Evolutionary conservation across 2,113 vertebrate genomes (phyloP).

Genomic region (Gavialis gangeticus): DNA sequence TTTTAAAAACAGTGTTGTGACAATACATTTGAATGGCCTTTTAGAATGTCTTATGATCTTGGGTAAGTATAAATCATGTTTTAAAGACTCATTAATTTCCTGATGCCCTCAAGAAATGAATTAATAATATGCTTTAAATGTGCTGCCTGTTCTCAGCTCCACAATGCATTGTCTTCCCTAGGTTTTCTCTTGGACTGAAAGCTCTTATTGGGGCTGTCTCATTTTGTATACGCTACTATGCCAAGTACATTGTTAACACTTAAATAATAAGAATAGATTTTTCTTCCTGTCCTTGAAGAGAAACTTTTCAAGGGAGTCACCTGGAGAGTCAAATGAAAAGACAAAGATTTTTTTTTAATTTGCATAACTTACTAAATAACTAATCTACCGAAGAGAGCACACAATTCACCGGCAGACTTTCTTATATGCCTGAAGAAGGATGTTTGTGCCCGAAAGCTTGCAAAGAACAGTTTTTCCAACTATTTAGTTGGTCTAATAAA

Average conservation of each 20-base stretch:
- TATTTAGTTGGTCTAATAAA: too few species aligned
- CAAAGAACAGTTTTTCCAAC: too few species aligned
- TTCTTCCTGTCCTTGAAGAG: not conserved
- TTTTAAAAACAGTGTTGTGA: not conserved
- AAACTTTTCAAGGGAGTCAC: not conserved
- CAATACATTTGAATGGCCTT: not conserved
- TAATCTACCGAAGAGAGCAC: not conserved
- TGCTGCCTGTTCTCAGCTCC: not conserved
- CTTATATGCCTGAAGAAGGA: too few species aligned
- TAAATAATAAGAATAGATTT: conserved; percentile 19
- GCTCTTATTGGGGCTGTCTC: not conserved
- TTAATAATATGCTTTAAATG: conserved; percentile 1
- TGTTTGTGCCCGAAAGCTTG: too few species aligned
- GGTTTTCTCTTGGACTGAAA: conserved; percentile 8
- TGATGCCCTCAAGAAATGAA: not conserved
- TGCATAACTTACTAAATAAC: not conserved
- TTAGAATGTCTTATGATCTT: not conserved
- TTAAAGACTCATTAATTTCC: conserved; percentile 1
- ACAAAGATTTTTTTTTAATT: not conserved
- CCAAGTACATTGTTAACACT: not conserved
- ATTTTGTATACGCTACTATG: not conserved
- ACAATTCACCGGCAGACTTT: too few species aligned
- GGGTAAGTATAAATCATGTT: not conserved
- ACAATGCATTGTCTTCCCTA: not conserved
- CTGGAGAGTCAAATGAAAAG: not conserved